Conservation (phyloP, 2,888 invertebrate species). For the Lymantria dispar region DNA sequence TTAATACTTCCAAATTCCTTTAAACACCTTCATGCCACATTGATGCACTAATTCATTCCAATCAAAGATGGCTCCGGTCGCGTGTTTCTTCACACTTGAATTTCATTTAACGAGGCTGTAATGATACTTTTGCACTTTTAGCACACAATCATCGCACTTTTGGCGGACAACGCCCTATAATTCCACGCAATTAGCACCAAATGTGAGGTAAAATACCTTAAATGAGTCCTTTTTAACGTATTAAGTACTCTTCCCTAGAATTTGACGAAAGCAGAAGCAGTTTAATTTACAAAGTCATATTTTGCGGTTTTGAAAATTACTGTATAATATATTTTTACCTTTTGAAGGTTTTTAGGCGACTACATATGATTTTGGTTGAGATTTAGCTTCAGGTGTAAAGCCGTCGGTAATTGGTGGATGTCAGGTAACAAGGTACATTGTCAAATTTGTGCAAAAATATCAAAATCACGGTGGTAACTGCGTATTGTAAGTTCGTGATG, state of each 20-base stretch:
- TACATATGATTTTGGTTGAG: constrained; percentile 7
- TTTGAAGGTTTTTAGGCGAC: constrained; percentile 2
- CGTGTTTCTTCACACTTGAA: constrained; percentile 33
- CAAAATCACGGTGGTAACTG: constrained; percentile 19
- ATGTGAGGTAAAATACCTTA: constrained; percentile 36
- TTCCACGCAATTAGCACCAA: constrained; percentile 56
- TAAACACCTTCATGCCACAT: neutral
- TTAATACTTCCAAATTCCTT: neutral
- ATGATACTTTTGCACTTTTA: constrained; percentile 47
- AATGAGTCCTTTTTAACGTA: constrained; percentile 23
- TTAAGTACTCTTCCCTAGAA: constrained; percentile 17
- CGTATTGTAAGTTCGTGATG: constrained; percentile 15
- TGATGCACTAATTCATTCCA: constrained; percentile 7
- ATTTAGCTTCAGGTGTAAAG: constrained; percentile 7
- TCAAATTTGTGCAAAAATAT: constrained; percentile 24
- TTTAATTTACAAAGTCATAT: constrained; percentile 14
- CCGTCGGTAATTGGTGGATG: constrained; percentile 21
- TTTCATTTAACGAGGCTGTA: constrained; percentile 31
- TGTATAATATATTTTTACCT: neutral
- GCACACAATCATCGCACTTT: constrained; percentile 74
- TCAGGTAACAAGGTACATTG: constrained; percentile 25
- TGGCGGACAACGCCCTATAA: constrained; percentile 54
- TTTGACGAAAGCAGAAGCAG: constrained; percentile 25
- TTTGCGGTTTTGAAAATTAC: constrained; percentile 5
- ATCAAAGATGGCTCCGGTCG: constrained; percentile 31